phyloP scores from a whole-genome alignment of 2,797 vertebrate species.

The Melanitta fusca region DNA sequence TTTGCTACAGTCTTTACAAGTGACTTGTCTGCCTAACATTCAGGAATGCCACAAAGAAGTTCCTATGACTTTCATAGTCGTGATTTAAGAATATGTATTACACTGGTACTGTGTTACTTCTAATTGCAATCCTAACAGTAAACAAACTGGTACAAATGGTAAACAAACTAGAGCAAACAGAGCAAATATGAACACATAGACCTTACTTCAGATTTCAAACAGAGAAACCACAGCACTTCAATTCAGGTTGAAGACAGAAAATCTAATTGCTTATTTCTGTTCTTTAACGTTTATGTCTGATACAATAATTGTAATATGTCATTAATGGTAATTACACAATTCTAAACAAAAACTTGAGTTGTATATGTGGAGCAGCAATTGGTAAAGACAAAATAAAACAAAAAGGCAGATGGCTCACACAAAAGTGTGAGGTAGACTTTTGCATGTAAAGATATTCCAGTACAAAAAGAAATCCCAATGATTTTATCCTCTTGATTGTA shows the following conservation, averaged over 20 bases:
- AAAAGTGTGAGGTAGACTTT: background rate
- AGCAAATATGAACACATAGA: fast-evolving
- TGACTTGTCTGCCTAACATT: background rate
- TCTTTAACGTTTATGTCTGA: background rate
- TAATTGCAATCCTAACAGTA: background rate
- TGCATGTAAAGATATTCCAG: background rate
- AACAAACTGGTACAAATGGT: background rate
- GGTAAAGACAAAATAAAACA: background rate
- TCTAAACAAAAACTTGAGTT: background rate
- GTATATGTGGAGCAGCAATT: background rate
- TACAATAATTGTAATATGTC: background rate
- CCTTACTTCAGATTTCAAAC: background rate
- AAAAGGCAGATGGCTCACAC: background rate
- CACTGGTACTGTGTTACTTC: background rate
- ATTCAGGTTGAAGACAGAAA: background rate
- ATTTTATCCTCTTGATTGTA: background rate
- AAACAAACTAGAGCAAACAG: background rate
- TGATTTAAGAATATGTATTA: background rate
- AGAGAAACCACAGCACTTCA: background rate
- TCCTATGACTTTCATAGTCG: background rate
- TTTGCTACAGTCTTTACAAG: background rate
- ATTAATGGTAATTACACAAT: background rate
- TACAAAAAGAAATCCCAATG: background rate
- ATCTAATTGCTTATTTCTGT: background rate
- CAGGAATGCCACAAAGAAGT: background rate